Evolutionary conservation across 2,797 vertebrate genomes (phyloP).

Genomic region (Alectoris magna): DNA sequence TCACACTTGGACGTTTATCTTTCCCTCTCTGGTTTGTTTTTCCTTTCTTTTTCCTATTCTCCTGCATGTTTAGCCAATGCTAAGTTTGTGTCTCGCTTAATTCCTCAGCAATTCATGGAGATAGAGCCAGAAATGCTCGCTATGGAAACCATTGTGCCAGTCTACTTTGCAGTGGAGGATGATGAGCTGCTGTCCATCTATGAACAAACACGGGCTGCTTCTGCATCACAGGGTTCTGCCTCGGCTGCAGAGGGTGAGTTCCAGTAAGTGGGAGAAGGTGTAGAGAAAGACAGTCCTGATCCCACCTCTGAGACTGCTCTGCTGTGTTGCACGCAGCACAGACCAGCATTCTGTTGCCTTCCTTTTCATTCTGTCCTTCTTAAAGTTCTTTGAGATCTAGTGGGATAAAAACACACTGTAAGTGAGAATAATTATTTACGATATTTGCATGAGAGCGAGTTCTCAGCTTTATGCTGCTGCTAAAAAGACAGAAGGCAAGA

Average conservation of each 20-base stretch:
- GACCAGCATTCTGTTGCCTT: not conserved
- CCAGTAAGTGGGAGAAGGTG: fast-evolving
- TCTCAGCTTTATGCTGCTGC: not conserved
- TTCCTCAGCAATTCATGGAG: conserved; percentile 96
- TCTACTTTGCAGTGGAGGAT: conserved; percentile 97
- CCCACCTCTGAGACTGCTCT: not conserved
- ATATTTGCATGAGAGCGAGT: not conserved
- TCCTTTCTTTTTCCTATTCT: not conserved
- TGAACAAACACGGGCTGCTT: conserved; percentile 92
- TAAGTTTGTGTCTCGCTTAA: not conserved
- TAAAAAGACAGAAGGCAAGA: not conserved
- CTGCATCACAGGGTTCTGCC: conserved; percentile 90
- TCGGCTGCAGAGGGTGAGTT: conserved; percentile 94
- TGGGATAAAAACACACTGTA: not conserved
- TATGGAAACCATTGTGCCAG: conserved; percentile 95
- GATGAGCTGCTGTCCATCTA: conserved; percentile 96
- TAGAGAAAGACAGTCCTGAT: not conserved
- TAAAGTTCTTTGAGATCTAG: not conserved
- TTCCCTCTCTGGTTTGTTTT: not conserved
- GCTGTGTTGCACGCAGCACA: not conserved
- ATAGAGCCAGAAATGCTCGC: conserved; percentile 97
- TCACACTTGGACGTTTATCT: not conserved
- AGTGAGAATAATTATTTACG: not conserved
- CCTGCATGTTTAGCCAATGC: not conserved
- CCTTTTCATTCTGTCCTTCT: not conserved